Evolutionary conservation across 1,140 invertebrate species (phyloP).

Genomic region (Ips nitidus): DNA sequence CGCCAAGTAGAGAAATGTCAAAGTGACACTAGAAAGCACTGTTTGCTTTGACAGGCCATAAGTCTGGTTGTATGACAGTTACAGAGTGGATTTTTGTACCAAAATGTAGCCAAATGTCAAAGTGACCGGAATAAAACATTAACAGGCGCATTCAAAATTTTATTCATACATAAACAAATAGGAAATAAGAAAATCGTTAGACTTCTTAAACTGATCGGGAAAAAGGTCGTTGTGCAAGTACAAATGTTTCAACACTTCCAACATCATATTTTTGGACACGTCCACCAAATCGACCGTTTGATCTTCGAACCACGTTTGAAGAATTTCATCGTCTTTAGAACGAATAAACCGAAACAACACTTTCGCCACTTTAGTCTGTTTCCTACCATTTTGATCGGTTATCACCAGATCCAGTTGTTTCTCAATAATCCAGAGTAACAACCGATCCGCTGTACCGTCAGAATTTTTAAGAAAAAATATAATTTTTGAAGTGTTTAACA

Average conservation of each 20-base stretch:
- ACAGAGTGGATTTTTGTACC: no score
- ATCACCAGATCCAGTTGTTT: constrained; percentile 55
- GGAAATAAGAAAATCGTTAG: constrained; percentile 58
- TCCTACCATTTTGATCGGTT: constrained; percentile 39
- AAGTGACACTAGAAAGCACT: no score
- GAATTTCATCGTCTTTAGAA: constrained; percentile 48
- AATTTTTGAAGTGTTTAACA: constrained; percentile 54
- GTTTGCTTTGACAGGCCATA: no score
- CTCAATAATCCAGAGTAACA: constrained; percentile 60
- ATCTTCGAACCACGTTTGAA: constrained; percentile 56
- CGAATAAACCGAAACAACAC: constrained; percentile 55
- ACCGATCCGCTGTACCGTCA: constrained; percentile 47
- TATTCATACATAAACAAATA: constrained; percentile 52
- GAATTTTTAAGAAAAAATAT: constrained; percentile 41
- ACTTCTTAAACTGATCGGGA: constrained; percentile 55
- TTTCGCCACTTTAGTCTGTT: constrained; percentile 52
- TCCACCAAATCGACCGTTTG: constrained; percentile 52
- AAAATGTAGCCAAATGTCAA: no score
- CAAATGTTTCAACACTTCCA: constrained; percentile 55
- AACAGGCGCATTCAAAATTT: not conserved
- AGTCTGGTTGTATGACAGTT: no score
- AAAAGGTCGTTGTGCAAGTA: constrained; percentile 57
- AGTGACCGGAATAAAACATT: no score
- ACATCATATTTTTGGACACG: constrained; percentile 60
- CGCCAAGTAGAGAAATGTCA: no score